phyloP scores from a whole-genome alignment of 2,113 vertebrate species.

The Eulemur macaco region DNA sequence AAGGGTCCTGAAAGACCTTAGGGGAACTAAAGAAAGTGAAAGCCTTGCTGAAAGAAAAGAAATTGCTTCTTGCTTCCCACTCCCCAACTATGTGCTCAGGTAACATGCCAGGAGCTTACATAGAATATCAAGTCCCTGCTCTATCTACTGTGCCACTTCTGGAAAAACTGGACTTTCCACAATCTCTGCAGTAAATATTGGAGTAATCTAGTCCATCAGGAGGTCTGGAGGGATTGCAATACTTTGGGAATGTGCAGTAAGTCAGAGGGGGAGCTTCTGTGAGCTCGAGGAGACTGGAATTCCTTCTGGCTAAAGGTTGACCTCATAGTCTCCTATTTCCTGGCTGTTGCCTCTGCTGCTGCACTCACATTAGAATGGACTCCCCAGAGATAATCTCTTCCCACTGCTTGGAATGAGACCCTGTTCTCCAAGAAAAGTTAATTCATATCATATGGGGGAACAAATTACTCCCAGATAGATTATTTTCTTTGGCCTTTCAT shows the following conservation, averaged over 20 bases:
- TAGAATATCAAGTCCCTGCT: not conserved
- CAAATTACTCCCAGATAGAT: slow-evolving; percentile 51
- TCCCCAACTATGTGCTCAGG: not conserved
- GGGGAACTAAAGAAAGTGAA: not conserved
- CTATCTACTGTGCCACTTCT: not conserved
- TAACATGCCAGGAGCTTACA: not conserved
- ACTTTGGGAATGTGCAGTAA: not conserved
- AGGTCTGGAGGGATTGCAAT: not conserved
- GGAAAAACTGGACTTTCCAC: not conserved
- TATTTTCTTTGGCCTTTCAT: slow-evolving; percentile 62
- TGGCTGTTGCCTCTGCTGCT: not conserved
- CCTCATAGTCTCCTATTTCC: slow-evolving; percentile 43
- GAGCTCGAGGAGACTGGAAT: not conserved
- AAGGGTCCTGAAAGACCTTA: not conserved
- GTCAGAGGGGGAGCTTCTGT: not conserved
- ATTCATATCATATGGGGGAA: slow-evolving; percentile 45
- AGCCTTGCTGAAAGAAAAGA: not conserved
- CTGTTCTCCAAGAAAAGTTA: slow-evolving; percentile 6
- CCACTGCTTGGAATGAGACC: not conserved
- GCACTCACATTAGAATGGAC: not conserved
- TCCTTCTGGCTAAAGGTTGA: not conserved
- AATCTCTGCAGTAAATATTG: not conserved
- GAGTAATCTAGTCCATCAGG: not conserved
- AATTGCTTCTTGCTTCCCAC: not conserved
- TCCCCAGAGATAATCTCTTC: not conserved